Base-by-base conservation (phyloP, 92 coral and sea anemone species). In the Zoanthus sociatus region DNA sequence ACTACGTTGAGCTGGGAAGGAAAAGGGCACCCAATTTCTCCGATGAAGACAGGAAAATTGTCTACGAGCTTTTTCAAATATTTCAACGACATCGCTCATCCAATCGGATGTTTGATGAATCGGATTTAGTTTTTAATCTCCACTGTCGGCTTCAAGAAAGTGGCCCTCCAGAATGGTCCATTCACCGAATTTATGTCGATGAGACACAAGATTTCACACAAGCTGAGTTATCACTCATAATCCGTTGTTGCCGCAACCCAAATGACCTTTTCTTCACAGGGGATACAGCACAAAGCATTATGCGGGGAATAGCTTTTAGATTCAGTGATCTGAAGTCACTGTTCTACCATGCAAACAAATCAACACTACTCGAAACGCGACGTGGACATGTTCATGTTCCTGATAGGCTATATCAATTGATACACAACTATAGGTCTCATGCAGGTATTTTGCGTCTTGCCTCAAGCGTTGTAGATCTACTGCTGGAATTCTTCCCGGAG, bases 171-270 rank as follows among this genome's bases (percentile, higher is more conserved):
- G 91, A 89, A 7, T 97, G 98, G 99, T 97, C 99, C 32, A 87
- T 97, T 66, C 99, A 97, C 75, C 92, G 92, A 46, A 89, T 97
- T 33, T 97, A 95, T 68, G 99, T 97, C 3, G 99, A 97, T 56
- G 99, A 97, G 83, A 97, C 99, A 3, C 99, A 97, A 87, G 99
- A 97, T 78, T 97, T 97, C 91, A 93, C 99, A 15, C 98, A 97
- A 86, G 97, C 99, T 9, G 99, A 97, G 79, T 76, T 97, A 78
- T 91, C 93, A 14, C 78, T 97, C n/a, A 89, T 97, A 20, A 97
- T 97, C 56, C 96, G 95, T 44, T 95, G 98, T 74, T 93, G 98
- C 60, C 97, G 98, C 50, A 84, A 93, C 88, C 99, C 95, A 26
- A 93, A 97, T 74, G 89, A 94, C 31, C 84, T 97, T 64, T 97